A percentile compares a stretch with the other conserved stretches of the same genome.
phyloP scores from a whole-genome alignment of 2,888 invertebrate species.

The Scaeva pyrastri region DNA sequence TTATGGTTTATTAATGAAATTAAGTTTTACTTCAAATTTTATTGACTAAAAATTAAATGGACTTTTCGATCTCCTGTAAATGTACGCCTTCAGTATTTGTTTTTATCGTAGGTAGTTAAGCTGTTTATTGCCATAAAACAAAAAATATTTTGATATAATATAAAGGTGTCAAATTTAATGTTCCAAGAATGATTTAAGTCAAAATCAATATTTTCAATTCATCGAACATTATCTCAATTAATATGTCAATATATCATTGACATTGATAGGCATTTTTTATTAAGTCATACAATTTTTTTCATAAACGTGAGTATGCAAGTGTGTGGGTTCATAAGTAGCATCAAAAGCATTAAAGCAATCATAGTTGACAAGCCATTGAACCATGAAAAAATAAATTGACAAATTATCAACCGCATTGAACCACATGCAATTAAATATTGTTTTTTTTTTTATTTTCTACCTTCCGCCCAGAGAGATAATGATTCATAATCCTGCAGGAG shows the following conservation, averaged over 20 bases:
- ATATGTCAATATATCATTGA: neutral
- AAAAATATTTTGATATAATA: too few species aligned
- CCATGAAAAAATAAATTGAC: neutral
- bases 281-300: neutral
- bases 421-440: neutral
- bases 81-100: too few species aligned
- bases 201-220: neutral
- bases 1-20: too few species aligned
- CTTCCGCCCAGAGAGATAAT: neutral
- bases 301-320: neutral
- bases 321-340: neutral
- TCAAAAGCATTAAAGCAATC: neutral
- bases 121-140: too few species aligned
- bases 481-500: neutral
- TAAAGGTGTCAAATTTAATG: neutral
- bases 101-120: too few species aligned
- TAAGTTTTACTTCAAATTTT: too few species aligned
- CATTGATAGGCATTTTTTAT: neutral
- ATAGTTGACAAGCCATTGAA: neutral
- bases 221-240: neutral
- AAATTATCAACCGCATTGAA: neutral
- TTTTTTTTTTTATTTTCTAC: neutral
- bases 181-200: neutral
- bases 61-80: too few species aligned
- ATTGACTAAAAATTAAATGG: too few species aligned